phyloP scores from a whole-genome alignment of 2,113 vertebrate genomes.

The Grus americana region DNA sequence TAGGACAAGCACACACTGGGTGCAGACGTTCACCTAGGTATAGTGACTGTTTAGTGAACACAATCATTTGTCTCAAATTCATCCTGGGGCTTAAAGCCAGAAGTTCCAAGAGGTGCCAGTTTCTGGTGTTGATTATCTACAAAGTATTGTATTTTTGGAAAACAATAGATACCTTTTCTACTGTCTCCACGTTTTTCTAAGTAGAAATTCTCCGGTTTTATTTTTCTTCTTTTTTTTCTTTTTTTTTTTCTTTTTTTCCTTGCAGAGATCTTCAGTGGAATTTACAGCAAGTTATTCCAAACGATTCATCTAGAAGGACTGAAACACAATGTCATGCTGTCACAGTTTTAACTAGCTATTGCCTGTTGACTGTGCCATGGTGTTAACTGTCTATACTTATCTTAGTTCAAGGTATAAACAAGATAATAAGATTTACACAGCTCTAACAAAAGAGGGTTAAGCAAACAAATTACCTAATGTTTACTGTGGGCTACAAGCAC shows the following conservation, averaged over 20 bases:
- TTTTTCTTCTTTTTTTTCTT: background rate
- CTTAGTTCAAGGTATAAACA: background rate
- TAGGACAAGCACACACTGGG: background rate
- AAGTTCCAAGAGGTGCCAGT: background rate
- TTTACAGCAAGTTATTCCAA: background rate
- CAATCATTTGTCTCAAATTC: background rate
- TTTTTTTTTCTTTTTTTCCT: background rate
- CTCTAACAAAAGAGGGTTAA: background rate
- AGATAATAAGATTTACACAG: background rate
- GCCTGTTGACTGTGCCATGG: background rate
- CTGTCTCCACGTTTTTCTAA: background rate
- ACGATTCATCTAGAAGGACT: background rate
- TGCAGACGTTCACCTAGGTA: background rate
- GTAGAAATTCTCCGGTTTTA: background rate
- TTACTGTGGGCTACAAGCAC: background rate
- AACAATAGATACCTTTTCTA: background rate
- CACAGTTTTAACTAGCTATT: background rate
- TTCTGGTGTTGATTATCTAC: background rate
- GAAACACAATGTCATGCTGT: background rate
- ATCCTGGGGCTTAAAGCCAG: background rate
- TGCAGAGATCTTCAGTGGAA: background rate
- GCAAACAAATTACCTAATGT: background rate
- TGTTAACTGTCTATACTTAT: background rate
- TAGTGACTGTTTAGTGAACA: background rate
- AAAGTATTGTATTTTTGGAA: background rate